Base-by-base conservation (phyloP, 1,140 invertebrate genomes). In the Euwallacea fornicatus region DNA sequence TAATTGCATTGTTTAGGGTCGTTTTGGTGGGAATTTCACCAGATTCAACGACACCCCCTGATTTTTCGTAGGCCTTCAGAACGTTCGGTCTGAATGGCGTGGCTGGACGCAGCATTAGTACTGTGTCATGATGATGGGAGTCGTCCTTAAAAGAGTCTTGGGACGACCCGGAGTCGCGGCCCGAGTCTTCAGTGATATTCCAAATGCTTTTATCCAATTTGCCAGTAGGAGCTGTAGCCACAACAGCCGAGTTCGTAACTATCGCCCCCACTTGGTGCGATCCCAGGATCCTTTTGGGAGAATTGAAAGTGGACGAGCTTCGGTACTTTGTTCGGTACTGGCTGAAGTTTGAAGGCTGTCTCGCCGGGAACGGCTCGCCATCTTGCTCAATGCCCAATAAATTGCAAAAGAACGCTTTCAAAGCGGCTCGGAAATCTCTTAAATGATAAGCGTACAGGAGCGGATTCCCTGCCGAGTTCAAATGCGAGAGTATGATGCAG, bases 361-460 rank as follows among this genome's bases (percentile, higher is more conserved):
- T 7, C 7, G 54, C 43, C 0, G 55, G 70, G 56, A 64, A 71
- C 9, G 43, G 63, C 11, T 74, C 69, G 16, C 58, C 69, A 42
- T 64, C 10, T 21, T 72, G 70, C 33, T 64, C 42, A 15, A 83
- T 76, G 2, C 86, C 85, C 73, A 88, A 83, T 42, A 88, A 76
- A 10, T 81, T 82, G 71, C 84, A 86, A 55, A 90, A 84, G 4
- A 90, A 84, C 61, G 86, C 86, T 77, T 90, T 90, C 7, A 93
- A 76, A 0, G 92, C 91, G 0, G 88, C 86, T 11, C 92, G 84
- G 77, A 95, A 95, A 77, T 95, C 94, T 79, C 90, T 91, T 61
- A 96, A 85, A 78, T 95, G 93, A 77, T 95, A 97, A 8, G 94
- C 94, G 80, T 96, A 97, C 1, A 96, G 83, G 7, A 95, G 81